Base-by-base conservation (phyloP, 2,888 invertebrate genomes). In the Lasioglossum vierecki region DNA sequence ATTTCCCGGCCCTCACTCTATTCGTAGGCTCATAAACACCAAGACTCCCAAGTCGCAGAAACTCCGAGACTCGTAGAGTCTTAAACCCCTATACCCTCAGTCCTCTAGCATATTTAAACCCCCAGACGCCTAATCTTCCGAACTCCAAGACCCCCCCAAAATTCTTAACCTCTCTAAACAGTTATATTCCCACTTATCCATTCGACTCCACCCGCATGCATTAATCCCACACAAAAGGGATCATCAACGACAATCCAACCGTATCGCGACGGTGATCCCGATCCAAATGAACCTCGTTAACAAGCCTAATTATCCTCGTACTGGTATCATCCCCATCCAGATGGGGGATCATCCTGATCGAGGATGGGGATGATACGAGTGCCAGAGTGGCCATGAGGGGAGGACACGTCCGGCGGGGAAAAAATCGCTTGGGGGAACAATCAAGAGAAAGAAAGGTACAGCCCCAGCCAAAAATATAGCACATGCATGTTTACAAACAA, bases 361-460 rank as follows among this genome's bases (percentile, higher is more conserved):
- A 57, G 57, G 57, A 57, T n/a, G 57, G 57, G n/a, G 57, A 57
- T 57, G n/a, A 57, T n/a, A 9, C 4, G 57, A n/a, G 57, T 57
- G 9, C 30, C 53, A 49, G 35, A 44, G 76, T 57, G 70, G 44
- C 26, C 66, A 49, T 30, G 15, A 70, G 53, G 41, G 57, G 57
- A 26, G 30, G 63, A 66, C 53, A 18, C 46, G 44, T 6, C 39
- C 35, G 6, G 8, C 63, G 11, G 26, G 44, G 30, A 49, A 68
- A 60, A 66, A 71, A 13, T 70, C 76, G 80, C 80, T 77, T 26
- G 74, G 74, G n/a, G n/a, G 74, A 76, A 75, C 22, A 75, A 57
- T 71, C 63, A 53, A 53, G 53, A n/a, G 4, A n/a, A 57, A 22
- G n/a, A 4, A 11, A 57, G 9, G 11, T 57, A 57, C 49, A 53